phyloP scores from a whole-genome alignment of 2,113 vertebrate species.

The Stomatorhinus ivindoensis region DNA sequence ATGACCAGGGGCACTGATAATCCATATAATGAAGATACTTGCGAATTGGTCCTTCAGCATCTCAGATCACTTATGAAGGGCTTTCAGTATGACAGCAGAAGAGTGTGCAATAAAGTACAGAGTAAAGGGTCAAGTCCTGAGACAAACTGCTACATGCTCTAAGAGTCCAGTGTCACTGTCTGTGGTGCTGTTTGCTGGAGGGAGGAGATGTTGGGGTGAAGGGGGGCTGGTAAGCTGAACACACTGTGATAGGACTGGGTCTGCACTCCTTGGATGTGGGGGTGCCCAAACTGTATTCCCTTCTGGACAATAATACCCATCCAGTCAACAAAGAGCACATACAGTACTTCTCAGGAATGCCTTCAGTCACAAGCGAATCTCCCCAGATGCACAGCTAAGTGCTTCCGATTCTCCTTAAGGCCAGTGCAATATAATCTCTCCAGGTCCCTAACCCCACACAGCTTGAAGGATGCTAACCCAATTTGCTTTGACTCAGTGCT shows the following conservation, averaged over 20 bases:
- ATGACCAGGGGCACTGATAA: not conserved
- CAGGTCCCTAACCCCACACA: not conserved
- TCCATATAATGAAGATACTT: not conserved
- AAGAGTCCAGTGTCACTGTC: not conserved
- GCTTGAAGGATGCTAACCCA: not conserved
- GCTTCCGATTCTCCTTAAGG: not conserved
- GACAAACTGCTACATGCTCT: not conserved
- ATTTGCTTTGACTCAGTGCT: not conserved
- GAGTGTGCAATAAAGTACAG: not conserved
- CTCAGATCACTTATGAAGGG: not conserved
- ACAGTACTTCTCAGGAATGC: not conserved
- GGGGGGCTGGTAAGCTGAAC: not conserved
- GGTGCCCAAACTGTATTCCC: not conserved
- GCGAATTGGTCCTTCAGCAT: not conserved
- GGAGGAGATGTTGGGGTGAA: not conserved
- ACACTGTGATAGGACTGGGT: not conserved
- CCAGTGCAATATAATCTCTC: not conserved
- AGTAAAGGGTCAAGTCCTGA: not conserved
- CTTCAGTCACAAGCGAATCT: not conserved
- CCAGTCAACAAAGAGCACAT: not conserved
- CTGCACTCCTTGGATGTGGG: not conserved
- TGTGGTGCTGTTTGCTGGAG: not conserved
- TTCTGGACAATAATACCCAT: not conserved
- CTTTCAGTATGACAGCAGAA: not conserved
- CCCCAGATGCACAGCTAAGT: not conserved